Evolutionary conservation across 2,888 invertebrate species (phyloP).

Genomic region (Parascotia fuliginaria): DNA sequence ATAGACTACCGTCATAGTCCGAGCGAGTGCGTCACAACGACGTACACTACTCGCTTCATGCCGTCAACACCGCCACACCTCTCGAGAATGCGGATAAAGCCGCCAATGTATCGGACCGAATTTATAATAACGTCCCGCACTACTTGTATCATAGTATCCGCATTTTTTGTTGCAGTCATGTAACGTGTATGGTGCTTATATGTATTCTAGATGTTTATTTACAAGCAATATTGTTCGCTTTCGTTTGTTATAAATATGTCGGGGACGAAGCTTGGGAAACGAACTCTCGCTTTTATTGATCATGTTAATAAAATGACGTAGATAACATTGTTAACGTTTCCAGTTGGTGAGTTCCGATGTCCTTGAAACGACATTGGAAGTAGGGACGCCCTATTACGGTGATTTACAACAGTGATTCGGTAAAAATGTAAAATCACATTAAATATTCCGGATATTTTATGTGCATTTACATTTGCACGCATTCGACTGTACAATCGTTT

Average conservation of each 20-base stretch:
- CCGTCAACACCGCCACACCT: constrained; percentile 34
- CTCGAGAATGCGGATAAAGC: constrained; percentile 45
- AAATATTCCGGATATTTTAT: constrained; percentile 12
- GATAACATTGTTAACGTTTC: constrained; percentile 51
- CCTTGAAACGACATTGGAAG: constrained; percentile 15
- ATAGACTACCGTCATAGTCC: constrained; percentile 53
- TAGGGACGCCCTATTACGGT: constrained; percentile 27
- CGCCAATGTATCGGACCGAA: constrained; percentile 68
- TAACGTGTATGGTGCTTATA: constrained; percentile 77
- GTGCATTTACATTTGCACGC: constrained; percentile 13
- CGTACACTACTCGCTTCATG: constrained; percentile 49
- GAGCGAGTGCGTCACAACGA: constrained; percentile 18
- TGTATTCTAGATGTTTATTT: constrained; percentile 60
- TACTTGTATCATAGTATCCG: constrained; percentile 47
- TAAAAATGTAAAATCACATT: constrained; percentile 3
- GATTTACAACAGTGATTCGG: constrained; percentile 15
- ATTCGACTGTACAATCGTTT: constrained; percentile 27
- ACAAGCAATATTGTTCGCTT: constrained; percentile 61
- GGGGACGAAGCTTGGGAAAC: constrained; percentile 52
- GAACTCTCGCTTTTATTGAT: constrained; percentile 64
- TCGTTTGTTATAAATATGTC: constrained; percentile 43
- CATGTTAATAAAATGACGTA: constrained; percentile 54
- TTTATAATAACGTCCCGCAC: constrained; percentile 64
- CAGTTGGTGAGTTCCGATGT: constrained; percentile 28
- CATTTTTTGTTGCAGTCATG: constrained; percentile 71